Base-by-base conservation (phyloP, 2,888 invertebrate species). In the Noctua pronuba region DNA sequence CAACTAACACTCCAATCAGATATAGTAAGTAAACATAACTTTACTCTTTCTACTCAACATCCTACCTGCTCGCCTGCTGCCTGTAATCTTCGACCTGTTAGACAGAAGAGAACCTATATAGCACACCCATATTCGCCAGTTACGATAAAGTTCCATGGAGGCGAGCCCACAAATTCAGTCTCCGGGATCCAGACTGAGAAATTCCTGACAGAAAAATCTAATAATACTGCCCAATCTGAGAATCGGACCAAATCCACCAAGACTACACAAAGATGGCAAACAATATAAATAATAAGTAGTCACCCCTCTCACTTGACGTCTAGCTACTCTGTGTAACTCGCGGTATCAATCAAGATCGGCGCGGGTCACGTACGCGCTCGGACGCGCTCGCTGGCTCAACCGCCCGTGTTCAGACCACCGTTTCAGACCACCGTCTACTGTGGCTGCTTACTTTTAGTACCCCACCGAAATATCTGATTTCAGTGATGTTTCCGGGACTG, bases 321-420 rank as follows among this genome's bases (percentile, higher is more conserved):
- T 24, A 18, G 24, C 8, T 21, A 31, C 28, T 83, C 89, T 81
- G 35, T 46, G 52, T 4, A n/a, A 16, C 75, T 74, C 76, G 60
- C 74, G 75, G 85, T 80, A 86, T 87, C 89, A 86, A 89, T 89
- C 90, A 89, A 86, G 89, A 89, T 83, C 68, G 85, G 85, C 86
- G 72, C 74, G 83, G 80, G 83, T 90, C 88, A 90, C 88, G 90
- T 86, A 75, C 79, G 76, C n/a, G 80, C 41, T 69, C 66, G 70
- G 79, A 24, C 31, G 60, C 58, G 2, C 31, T 31, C 77, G 78
- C 71, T 72, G 67, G 70, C 74, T 52, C 11, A 44, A 16, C 66
- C 77, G 79, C 58, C 60, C 72, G 60, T 79, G 80, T 69, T 52
- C 73, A 18, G 55, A 55, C n/a, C n/a, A n/a, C n/a, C n/a, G 38